These are phyloP conservation scores for Parauchenoglanis ngamensis DNA, from an alignment of 2,797 vertebrate genomes.

Conservation along the genomic window DNA sequence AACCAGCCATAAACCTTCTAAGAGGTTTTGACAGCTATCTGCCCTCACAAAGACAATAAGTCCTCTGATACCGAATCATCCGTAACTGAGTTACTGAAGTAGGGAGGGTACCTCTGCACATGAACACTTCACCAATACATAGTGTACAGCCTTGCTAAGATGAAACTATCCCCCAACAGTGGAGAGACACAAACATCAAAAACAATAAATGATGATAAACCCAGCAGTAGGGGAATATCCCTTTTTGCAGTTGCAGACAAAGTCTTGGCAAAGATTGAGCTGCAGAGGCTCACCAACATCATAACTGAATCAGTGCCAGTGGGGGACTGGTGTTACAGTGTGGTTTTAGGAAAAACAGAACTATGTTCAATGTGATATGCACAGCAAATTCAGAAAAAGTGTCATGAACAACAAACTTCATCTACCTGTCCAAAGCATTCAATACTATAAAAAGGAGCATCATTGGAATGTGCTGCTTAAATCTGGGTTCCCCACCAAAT, in stretches of 20 bases:
- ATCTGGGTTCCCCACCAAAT: not conserved
- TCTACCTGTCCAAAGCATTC: no score
- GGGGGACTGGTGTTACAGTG: no score
- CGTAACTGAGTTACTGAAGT: not conserved
- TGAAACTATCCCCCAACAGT: no score
- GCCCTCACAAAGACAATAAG: not conserved
- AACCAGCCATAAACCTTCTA: no score
- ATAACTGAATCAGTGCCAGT: no score
- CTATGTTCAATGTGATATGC: not conserved
- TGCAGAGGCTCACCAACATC: no score
- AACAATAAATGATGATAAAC: not conserved
- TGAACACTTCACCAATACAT: not conserved
- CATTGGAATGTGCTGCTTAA: not conserved
- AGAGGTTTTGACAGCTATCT: not conserved
- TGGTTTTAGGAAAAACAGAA: no score
- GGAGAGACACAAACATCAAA: no score
- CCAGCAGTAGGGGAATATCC: not conserved
- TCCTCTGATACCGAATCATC: not conserved
- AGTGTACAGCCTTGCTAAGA: no score
- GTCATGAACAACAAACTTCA: no score
- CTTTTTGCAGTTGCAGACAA: not conserved
- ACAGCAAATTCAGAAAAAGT: not conserved
- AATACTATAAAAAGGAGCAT: no score
- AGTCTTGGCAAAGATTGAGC: no score
- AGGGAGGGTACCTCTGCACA: not conserved